Base-by-base conservation (phyloP, 2,888 invertebrate species). In the Cephus rjabovi region DNA sequence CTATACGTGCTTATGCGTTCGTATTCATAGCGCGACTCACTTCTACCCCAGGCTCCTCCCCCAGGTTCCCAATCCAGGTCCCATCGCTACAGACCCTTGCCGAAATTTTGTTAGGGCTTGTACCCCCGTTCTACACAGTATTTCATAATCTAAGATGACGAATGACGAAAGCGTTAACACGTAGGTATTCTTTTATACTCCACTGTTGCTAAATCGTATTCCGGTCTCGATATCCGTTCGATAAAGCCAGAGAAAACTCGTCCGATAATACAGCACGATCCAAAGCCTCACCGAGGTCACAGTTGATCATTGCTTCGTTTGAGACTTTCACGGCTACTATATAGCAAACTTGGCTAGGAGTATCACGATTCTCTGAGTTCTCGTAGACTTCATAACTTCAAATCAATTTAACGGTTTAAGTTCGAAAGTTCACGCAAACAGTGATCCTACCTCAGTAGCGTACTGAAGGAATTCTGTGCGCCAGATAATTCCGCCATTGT, bases 401-500 rank as follows among this genome's bases (percentile, higher is more conserved):
- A 71, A 71, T 71, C 71, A 71, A 71, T 71, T 31, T 30, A 9
- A 56, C 56, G 56, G 56, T 56, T 56, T 56, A 56, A 56, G 56
- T 56, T 56, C 9, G 23, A 56, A 71, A 71, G 71, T 71, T 71
- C 71, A 34, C 71, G 71, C 15, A 71, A 71, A 71, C 71, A 71
- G 71, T 71, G 56, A 23, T 23, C 56, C 9, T 56, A 56, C 6
- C 23, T 9, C 9, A 23, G 56, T 56, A 56, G 23, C 56, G 23
- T 56, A 23, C 56, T 56, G 9, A 56, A 56, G 23, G 56, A 56
- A 9, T 56, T 23, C 56, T 23, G 56, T 23, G 23, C 23, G 56
- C 56, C 56, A 23, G 56, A 56, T 56, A 56, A 56, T 56, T 23
- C 23, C 15, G 23, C 56, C 56, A 23, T 56, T 56, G 23, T 56